phyloP scores from a whole-genome alignment of 2,797 vertebrate species.

The Trichosurus vulpecula region DNA sequence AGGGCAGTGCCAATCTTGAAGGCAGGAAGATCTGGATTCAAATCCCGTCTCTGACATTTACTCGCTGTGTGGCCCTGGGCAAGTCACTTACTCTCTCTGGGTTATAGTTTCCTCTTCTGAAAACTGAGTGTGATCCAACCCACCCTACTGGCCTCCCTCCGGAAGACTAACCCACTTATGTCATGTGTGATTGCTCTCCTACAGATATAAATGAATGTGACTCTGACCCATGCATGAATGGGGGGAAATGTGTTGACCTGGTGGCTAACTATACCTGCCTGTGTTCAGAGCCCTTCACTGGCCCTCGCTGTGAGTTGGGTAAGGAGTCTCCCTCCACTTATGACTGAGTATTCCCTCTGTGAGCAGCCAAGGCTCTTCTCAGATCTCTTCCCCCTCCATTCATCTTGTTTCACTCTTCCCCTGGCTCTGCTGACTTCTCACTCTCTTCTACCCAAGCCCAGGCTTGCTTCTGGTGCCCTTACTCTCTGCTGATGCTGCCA shows the following conservation, averaged over 20 bases:
- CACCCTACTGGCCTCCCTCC: neutral
- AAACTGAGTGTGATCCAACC: neutral
- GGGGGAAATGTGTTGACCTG: slow-evolving; percentile 89
- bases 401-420: neutral
- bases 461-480: too few relatives aligned
- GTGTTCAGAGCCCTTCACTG: slow-evolving; percentile 88
- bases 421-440: neutral
- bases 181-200: slow-evolving; percentile 8
- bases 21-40: neutral
- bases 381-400: neutral
- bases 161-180: neutral
- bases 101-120: neutral
- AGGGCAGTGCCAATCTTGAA: neutral
- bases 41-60: neutral
- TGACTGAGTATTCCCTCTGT: neutral
- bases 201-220: slow-evolving; percentile 92
- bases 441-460: neutral
- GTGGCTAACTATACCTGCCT: slow-evolving; percentile 91
- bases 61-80: neutral
- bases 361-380: neutral
- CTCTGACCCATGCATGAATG: slow-evolving; percentile 92
- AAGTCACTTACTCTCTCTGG: neutral
- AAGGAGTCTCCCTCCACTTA: neutral
- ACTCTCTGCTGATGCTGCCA: neutral
- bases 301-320: slow-evolving; percentile 94